phyloP scores from a whole-genome alignment of 2,888 invertebrate genomes.

The Cinara cedri region DNA sequence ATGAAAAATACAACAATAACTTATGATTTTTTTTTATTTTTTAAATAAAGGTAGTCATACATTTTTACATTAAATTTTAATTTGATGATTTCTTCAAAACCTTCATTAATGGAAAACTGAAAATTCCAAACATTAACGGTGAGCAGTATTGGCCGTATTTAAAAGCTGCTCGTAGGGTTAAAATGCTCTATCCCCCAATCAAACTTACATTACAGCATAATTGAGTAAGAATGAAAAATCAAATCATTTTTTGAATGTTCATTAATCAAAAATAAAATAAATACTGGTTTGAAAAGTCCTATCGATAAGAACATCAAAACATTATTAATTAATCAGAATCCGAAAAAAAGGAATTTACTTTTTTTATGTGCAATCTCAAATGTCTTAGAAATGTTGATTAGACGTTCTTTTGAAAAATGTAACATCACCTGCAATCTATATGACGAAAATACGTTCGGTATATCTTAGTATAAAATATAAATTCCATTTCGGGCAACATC shows the following conservation, averaged over 20 bases:
- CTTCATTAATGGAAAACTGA: background rate
- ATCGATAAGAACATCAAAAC: background rate
- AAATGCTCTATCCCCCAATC: background rate
- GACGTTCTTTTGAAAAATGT: no score
- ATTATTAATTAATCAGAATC: no score
- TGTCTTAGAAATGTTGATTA: background rate
- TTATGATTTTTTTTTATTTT: no score
- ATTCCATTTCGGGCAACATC: no score
- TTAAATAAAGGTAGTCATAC: no score
- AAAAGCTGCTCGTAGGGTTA: background rate
- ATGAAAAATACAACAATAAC: no score
- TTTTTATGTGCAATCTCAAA: no score
- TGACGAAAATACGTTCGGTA: constrained; percentile 4
- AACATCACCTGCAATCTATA: no score
- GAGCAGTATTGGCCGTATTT: constrained; percentile 12
- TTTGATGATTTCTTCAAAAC: background rate
- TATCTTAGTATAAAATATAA: no score
- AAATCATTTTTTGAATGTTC: background rate
- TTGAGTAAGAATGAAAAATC: constrained; percentile 22
- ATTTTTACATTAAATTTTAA: no score
- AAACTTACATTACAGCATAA: no score
- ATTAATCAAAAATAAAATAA: background rate
- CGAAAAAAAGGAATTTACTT: no score
- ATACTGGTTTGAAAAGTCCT: background rate
- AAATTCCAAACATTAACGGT: background rate